Conservation (phyloP, 2,888 invertebrate genomes). For the Ormia ochracea region DNA sequence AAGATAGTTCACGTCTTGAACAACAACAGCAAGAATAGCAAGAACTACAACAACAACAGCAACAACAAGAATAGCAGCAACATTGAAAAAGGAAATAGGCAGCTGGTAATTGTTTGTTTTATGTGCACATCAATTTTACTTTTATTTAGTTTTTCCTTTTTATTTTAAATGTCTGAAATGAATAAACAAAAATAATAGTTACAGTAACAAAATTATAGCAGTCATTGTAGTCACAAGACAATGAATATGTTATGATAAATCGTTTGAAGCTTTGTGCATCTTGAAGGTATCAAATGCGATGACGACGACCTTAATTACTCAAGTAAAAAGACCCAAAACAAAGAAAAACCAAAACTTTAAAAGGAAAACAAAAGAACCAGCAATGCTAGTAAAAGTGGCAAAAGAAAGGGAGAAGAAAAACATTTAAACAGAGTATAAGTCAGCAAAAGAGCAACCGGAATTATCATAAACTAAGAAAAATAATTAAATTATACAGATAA, state of each 20-base stretch:
- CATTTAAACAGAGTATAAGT: not conserved
- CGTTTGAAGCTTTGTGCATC: slow-evolving; percentile 34
- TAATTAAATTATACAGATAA: too few species aligned
- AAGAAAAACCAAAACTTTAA: not conserved
- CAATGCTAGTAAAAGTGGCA: slow-evolving; percentile 40
- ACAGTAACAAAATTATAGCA: not conserved
- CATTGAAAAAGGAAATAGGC: slow-evolving; percentile 1
- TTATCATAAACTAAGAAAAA: not conserved
- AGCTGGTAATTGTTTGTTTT: not conserved
- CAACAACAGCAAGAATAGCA: too few species aligned
- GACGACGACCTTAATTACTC: slow-evolving; percentile 60
- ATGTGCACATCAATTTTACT: slow-evolving; percentile 44
- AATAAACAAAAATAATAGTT: slow-evolving; percentile 17
- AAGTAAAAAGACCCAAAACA: slow-evolving; percentile 41
- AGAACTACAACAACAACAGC: too few species aligned
- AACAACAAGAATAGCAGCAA: too few species aligned
- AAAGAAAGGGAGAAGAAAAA: not conserved
- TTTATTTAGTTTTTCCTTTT: slow-evolving; percentile 23
- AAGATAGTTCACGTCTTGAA: too few species aligned
- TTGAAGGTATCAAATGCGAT: slow-evolving; percentile 46
- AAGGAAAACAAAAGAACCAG: slow-evolving; percentile 19
- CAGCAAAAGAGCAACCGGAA: slow-evolving; percentile 28
- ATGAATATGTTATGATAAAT: slow-evolving; percentile 30
- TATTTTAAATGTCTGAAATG: not conserved
- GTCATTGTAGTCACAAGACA: slow-evolving; percentile 22